Percentiles rank a stretch among this genome's conserved stretches.
Conservation (phyloP, 1,140 invertebrate species). For the Mya arenaria region DNA sequence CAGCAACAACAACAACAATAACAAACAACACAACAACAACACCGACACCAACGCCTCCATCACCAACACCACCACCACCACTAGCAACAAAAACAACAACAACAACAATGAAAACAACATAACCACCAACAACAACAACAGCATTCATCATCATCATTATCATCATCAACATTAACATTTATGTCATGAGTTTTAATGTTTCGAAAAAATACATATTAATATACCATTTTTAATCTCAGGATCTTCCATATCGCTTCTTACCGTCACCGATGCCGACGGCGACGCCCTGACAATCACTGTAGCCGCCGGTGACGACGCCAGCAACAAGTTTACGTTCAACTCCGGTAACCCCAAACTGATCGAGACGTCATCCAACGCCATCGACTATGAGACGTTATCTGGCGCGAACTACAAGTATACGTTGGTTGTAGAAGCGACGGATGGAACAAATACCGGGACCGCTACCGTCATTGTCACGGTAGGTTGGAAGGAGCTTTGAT, state of each 20-base stretch:
- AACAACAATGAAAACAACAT: not conserved
- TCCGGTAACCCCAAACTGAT: slow-evolving; percentile 15
- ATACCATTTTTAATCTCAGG: slow-evolving; percentile 23
- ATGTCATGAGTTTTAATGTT: not conserved
- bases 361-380: slow-evolving; percentile 17
- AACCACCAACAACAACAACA: not conserved
- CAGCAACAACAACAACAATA: too few relatives aligned
- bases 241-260: slow-evolving; percentile 44
- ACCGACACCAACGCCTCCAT: too few relatives aligned
- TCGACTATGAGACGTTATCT: slow-evolving; percentile 44
- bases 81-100: not conserved
- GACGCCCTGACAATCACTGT: slow-evolving; percentile 47
- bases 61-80: not conserved
- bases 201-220: too few relatives aligned
- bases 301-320: slow-evolving; percentile 49
- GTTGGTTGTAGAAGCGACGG: slow-evolving; percentile 6
- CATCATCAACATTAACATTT: not conserved
- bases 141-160: not conserved
- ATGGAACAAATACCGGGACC: slow-evolving; percentile 37
- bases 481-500: too few relatives aligned
- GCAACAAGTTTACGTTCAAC: slow-evolving; percentile 4
- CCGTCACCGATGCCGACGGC: slow-evolving; percentile 52
- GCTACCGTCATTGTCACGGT: slow-evolving; percentile 59
- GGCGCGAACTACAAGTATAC: not conserved
- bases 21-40: too few relatives aligned